Percentiles rank a stretch among this genome's conserved stretches.
phyloP scores from a whole-genome alignment of 2,113 vertebrate genomes.

The Tretioscincus oriximinensis region DNA sequence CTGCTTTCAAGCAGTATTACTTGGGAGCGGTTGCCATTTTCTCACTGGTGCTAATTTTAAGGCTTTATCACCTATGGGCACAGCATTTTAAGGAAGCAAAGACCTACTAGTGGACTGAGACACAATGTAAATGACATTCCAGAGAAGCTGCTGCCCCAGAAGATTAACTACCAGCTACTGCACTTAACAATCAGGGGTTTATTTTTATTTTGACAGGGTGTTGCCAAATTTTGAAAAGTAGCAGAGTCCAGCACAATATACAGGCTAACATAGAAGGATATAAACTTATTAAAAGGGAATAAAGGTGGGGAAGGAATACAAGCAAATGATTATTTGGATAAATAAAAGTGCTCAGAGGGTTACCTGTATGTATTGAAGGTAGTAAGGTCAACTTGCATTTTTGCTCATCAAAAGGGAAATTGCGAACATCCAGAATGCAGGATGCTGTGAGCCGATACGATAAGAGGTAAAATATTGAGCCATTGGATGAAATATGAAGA shows the following conservation, averaged over 20 bases:
- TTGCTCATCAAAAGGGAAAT: conserved; percentile 46
- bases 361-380: conserved; percentile 3
- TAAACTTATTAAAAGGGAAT: not conserved
- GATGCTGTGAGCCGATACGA: conserved; percentile 19
- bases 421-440: conserved; percentile 28
- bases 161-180: no score
- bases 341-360: not conserved
- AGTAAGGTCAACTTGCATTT: conserved; percentile 15
- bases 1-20: no score
- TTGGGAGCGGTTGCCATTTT: no score
- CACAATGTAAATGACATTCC: no score
- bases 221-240: not conserved
- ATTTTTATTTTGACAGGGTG: no score
- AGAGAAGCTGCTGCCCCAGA: no score
- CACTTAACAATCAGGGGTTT: no score
- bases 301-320: not conserved
- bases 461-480: not conserved
- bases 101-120: no score
- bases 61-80: no score
- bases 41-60: no score
- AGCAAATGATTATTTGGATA: not conserved
- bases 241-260: not conserved
- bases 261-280: not conserved
- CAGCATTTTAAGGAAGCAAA: no score
- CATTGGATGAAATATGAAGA: not conserved